Evolutionary conservation across 2,113 vertebrate species (phyloP), one percentile per base, ranked within the genome.

Genomic region (Oceanites oceanicus): DNA sequence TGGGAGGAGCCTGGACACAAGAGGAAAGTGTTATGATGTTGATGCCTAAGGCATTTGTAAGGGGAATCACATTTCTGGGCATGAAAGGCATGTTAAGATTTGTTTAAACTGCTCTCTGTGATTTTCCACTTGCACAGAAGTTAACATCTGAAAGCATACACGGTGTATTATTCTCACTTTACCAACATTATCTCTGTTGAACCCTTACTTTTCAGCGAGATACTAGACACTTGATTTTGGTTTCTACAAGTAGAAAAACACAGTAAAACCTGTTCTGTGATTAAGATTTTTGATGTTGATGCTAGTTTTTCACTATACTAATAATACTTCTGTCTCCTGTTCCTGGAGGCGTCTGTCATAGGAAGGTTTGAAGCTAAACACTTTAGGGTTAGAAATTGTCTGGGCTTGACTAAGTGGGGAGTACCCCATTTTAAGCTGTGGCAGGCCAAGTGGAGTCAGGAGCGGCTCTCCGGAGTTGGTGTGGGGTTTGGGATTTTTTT

Each of bases 31-130:
- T 82, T 95, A 45, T 13, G 58, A 20, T 94, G 56, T 96, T 82
- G 68, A 42, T 96, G 75, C 95, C 88, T 53, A 65, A 88, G 93
- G 91, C 91, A 40, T 89, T 93, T 97, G 59, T 84, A 90, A 95
- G 94, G 91, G 92, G 91, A 97, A 91, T 87, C 66, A 66, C 56
- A 75, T 97, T 97, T 96, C 92, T 79, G 81, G 87, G 85, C 58
- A 85, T 30, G 36, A 96, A 42, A 97, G 82, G 42, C 92, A 77
- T 72, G 79, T 94, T 95, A 86, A 88, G 95, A 90, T 92, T 70
- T 95, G 92, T 96, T 95, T 92, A 30, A 93, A 63, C 83, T 86
- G 63, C 77, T 91, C 55, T 89, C 47, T 93, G 22, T 87, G 77
- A 78, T 83, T 92, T 97, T 94, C 93, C 40, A 66, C 56, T 95